These are phyloP conservation scores for Meteorus cinctellus DNA, from an alignment of 2,888 invertebrate species.

Conservation along the genomic window DNA sequence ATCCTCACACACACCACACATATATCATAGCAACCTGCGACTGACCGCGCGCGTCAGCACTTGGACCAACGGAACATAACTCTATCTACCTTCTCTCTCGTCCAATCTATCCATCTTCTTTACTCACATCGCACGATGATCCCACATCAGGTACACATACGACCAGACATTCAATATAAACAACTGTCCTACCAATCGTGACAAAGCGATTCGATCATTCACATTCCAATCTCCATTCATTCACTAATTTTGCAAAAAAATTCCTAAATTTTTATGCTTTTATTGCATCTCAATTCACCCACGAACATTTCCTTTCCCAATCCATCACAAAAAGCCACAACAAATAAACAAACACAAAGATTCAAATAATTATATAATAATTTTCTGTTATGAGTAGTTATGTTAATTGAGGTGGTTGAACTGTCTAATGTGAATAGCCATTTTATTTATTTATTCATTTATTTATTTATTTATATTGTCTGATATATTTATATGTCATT, in stretches of 20 bases:
- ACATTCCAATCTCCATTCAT: conserved; percentile 29
- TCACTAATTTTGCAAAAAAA: background rate
- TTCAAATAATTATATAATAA: background rate
- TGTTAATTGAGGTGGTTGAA: conserved; percentile 16
- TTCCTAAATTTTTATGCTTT: too few species aligned
- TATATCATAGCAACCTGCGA: background rate
- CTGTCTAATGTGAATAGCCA: background rate
- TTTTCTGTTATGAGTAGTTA: conserved; percentile 22
- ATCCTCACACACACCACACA: background rate
- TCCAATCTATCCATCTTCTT: conserved; percentile 64
- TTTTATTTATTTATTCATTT: background rate
- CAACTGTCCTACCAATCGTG: conserved; percentile 6
- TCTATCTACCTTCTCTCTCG: conserved; percentile 66
- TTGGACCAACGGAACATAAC: conserved; percentile 59
- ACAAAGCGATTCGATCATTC: conserved; percentile 38
- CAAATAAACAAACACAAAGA: background rate
- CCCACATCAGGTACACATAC: background rate
- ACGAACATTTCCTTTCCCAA: too few species aligned
- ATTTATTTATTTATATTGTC: background rate
- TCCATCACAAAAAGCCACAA: background rate
- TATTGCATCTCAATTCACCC: too few species aligned
- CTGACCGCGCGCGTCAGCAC: conserved; percentile 2
- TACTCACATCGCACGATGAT: conserved; percentile 40
- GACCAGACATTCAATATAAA: background rate
- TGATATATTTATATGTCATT: conserved; percentile 60